These are phyloP conservation scores for Sibirionetta formosa DNA, from an alignment of 2,797 vertebrate genomes.

Conservation along the genomic window DNA sequence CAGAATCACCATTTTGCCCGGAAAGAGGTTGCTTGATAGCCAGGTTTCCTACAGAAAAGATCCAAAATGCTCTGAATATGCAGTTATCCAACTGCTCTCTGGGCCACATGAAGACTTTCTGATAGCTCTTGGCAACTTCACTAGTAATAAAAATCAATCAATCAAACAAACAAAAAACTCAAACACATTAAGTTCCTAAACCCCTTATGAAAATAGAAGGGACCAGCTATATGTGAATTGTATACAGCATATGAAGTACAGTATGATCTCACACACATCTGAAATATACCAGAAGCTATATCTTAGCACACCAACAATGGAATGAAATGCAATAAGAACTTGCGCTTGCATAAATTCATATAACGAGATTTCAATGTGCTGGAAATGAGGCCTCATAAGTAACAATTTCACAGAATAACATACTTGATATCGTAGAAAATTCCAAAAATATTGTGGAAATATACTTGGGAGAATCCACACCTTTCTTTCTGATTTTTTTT, in stretches of 20 bases:
- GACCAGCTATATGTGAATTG: neutral
- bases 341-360: neutral
- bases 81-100: neutral
- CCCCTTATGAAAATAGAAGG: neutral
- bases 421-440: neutral
- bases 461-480: neutral
- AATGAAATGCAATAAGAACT: accelerated
- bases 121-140: neutral
- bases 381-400: neutral
- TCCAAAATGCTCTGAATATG: neutral
- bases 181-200: neutral
- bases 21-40: neutral
- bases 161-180: neutral
- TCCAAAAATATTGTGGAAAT: neutral
- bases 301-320: neutral
- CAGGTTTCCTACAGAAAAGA: neutral
- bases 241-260: neutral
- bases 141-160: neutral
- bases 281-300: neutral
- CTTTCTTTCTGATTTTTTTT: neutral
- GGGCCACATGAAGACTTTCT: neutral
- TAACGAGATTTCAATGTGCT: neutral
- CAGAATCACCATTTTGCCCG: neutral
- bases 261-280: neutral
- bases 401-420: neutral